Evolutionary conservation across 2,113 vertebrate species (phyloP).

Genomic region (Sturnus vulgaris): DNA sequence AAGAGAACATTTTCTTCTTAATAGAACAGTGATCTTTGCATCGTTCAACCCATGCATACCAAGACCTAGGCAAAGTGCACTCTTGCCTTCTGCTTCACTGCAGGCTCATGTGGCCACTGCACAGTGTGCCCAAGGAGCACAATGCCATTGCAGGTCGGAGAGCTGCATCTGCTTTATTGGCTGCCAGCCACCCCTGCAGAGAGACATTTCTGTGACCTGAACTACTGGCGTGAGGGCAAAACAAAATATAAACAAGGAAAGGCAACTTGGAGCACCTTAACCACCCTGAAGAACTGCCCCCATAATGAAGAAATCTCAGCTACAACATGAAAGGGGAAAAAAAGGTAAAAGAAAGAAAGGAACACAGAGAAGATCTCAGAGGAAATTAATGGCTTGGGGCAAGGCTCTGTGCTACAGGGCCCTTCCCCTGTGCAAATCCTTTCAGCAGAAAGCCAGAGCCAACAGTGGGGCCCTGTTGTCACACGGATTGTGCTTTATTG

Average conservation of each 20-base stretch:
- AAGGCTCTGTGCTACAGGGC: not conserved
- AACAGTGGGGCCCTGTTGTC: conserved; percentile 1
- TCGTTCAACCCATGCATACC: not conserved
- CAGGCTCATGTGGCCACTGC: not conserved
- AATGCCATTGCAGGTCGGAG: fast-evolving
- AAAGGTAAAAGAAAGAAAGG: not conserved
- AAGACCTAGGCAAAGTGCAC: not conserved
- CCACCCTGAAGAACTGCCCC: not conserved
- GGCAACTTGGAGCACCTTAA: not conserved
- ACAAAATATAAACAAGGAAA: not conserved
- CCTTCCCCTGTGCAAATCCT: not conserved
- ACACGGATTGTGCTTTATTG: conserved; percentile 39
- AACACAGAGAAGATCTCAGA: not conserved
- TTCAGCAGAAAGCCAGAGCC: not conserved
- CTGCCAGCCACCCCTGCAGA: not conserved
- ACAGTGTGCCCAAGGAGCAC: not conserved
- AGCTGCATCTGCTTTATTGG: not conserved
- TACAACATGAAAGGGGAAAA: fast-evolving
- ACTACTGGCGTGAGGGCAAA: not conserved
- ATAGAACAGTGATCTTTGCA: not conserved
- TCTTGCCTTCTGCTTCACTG: not conserved
- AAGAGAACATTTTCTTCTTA: not conserved
- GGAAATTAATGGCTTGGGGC: not conserved
- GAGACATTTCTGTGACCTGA: not conserved
- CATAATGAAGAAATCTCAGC: not conserved